Evolutionary conservation across 2,797 vertebrate species (phyloP).

Genomic region (Halcyon smyrnensis): DNA sequence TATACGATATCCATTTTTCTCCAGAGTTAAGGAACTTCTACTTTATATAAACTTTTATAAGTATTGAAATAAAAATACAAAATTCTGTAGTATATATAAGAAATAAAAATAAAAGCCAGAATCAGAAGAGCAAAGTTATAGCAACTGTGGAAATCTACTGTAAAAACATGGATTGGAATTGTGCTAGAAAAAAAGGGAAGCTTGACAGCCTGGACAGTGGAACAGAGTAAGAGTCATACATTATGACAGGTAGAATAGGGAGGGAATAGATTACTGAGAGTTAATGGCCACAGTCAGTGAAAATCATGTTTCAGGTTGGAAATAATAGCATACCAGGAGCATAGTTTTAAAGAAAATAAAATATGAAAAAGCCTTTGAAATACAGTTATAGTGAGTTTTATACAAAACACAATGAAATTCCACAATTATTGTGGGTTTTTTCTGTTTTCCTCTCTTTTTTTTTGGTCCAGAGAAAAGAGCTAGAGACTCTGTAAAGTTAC

Average conservation of each 20-base stretch:
- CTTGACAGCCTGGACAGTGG: neutral
- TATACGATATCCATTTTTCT: neutral
- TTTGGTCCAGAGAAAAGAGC: fast-evolving
- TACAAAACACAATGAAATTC: neutral
- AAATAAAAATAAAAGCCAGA: neutral
- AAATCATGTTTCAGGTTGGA: neutral
- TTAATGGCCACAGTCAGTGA: neutral
- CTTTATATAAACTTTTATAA: neutral
- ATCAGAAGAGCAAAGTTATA: neutral
- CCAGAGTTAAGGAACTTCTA: neutral
- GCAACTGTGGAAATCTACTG: neutral
- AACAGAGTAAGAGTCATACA: neutral
- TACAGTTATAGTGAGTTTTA: neutral
- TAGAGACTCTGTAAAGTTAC: neutral
- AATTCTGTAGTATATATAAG: neutral
- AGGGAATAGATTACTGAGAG: neutral
- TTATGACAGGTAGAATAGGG: neutral
- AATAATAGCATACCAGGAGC: neutral
- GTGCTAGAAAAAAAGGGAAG: neutral
- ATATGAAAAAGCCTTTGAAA: neutral
- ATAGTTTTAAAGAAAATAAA: neutral
- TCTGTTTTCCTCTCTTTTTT: too few relatives aligned
- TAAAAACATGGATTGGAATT: neutral
- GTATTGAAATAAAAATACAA: neutral
- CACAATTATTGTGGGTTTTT: neutral